Percentiles rank a stretch among this genome's conserved stretches.
These are phyloP conservation scores for Gallinago stenura DNA, from an alignment of 2,797 vertebrate genomes.

Conservation along the genomic window DNA sequence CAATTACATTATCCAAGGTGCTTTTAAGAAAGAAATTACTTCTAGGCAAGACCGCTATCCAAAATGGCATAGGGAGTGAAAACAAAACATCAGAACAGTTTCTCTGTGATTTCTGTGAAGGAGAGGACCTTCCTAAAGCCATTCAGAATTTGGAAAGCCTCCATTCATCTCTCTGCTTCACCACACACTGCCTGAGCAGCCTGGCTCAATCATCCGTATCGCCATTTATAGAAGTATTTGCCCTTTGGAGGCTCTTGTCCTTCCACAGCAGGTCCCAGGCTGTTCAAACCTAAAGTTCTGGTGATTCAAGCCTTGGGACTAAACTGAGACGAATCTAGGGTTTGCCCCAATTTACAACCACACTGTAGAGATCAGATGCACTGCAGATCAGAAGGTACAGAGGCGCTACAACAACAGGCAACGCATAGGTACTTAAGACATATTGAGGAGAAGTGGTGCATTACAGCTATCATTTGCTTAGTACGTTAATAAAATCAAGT, in stretches of 20 bases:
- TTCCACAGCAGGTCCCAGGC: neutral
- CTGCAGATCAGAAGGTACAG: neutral
- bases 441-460: neutral
- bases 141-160: neutral
- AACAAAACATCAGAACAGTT: neutral
- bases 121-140: neutral
- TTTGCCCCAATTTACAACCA: neutral
- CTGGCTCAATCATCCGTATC: neutral
- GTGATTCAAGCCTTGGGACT: neutral
- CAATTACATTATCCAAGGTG: neutral
- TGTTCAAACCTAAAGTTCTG: neutral
- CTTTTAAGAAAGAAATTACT: neutral
- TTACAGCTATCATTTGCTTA: neutral
- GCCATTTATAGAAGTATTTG: neutral
- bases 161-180: neutral
- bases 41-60: neutral
- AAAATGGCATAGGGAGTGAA: neutral
- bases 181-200: neutral
- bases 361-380: neutral
- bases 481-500: neutral
- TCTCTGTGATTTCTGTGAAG: rapidly evolving
- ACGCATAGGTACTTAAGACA: neutral
- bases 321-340: neutral
- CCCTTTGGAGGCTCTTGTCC: neutral
- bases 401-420: neutral